A percentile compares a stretch with the other conserved stretches of the same genome.
Evolutionary conservation across 2,888 invertebrate species (phyloP).

Genomic region (Leptinotarsa haldemani): DNA sequence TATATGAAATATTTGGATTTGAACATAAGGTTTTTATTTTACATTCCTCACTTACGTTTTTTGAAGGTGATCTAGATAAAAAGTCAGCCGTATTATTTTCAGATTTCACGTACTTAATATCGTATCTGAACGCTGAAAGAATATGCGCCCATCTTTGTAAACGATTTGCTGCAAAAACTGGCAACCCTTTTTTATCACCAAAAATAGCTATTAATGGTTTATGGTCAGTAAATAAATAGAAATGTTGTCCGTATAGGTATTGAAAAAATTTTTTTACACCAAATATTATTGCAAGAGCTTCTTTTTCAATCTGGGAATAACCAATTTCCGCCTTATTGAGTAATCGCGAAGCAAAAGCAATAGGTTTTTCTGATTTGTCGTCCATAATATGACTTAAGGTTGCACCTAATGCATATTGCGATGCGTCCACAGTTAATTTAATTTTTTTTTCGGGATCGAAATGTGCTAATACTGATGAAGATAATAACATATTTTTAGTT

Average conservation of each 20-base stretch:
- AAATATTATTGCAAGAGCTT: too few relatives aligned
- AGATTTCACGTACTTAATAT: constrained; percentile 11
- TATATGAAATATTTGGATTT: not conserved
- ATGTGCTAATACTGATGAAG: constrained; percentile 2
- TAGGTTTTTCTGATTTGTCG: not conserved
- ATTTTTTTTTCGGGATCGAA: constrained; percentile 3
- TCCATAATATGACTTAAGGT: constrained; percentile 5
- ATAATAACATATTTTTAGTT: constrained; percentile 9
- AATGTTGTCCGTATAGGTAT: constrained; percentile 20
- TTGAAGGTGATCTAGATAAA: constrained; percentile 24
- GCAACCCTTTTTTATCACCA: too few relatives aligned
- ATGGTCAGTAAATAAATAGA: constrained; percentile 13
- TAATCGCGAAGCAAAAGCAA: not conserved
- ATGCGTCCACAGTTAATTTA: not conserved
- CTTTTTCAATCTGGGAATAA: not conserved
- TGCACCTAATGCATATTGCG: not conserved
- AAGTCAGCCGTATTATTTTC: constrained; percentile 28
- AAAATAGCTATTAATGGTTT: constrained; percentile 24
- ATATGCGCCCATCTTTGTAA: constrained; percentile 29
- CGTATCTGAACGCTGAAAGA: constrained; percentile 18
- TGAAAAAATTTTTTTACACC: constrained; percentile 6
- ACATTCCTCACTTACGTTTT: not conserved
- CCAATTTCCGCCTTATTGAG: constrained; percentile 18
- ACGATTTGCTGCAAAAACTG: constrained; percentile 5
- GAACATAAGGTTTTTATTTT: not conserved